Evolutionary conservation across 2,797 vertebrate species (phyloP).

Genomic region (Percopsis omiscomaycus): DNA sequence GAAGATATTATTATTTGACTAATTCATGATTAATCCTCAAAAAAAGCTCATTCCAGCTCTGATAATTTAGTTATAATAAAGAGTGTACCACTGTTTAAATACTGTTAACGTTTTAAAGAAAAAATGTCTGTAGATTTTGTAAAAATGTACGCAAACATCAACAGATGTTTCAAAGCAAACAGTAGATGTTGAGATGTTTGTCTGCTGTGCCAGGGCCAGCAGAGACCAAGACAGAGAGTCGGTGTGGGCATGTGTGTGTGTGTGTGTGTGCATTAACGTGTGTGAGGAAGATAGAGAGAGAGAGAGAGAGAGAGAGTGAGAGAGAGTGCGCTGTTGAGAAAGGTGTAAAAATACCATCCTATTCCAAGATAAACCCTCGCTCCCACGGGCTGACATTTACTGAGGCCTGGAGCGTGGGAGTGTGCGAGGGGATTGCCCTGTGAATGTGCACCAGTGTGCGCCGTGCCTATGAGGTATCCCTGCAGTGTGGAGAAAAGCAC

Average conservation of each 20-base stretch:
- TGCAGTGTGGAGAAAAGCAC: slow-evolving; percentile 79
- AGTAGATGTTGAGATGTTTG: slow-evolving; percentile 23
- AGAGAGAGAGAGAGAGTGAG: slow-evolving; percentile 3
- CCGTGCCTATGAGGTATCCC: slow-evolving; percentile 75
- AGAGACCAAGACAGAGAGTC: neutral
- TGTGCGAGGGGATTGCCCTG: slow-evolving; percentile 65
- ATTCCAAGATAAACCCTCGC: slow-evolving; percentile 85
- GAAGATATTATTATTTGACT: no score
- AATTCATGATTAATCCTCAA: no score
- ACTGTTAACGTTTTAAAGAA: no score
- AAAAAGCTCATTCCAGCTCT: no score
- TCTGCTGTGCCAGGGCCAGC: slow-evolving; percentile 5
- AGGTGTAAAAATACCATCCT: slow-evolving; percentile 84
- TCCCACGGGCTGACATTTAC: slow-evolving; percentile 83
- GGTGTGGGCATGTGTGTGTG: neutral
- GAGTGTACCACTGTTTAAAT: no score
- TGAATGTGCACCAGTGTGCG: slow-evolving; percentile 51
- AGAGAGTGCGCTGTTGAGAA: slow-evolving; percentile 45
- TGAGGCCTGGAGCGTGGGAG: slow-evolving; percentile 75
- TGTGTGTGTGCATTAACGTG: slow-evolving; percentile 5
- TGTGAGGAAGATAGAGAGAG: slow-evolving; percentile 13
- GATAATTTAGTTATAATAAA: no score
- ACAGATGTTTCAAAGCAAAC: slow-evolving; percentile 22
- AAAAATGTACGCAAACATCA: slow-evolving; percentile 19
- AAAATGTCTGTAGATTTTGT: slow-evolving; percentile 5